A percentile compares a stretch with the other conserved stretches of the same genome.
Evolutionary conservation across 2,888 invertebrate species (phyloP).

Genomic region (Ochropacha duplaris): DNA sequence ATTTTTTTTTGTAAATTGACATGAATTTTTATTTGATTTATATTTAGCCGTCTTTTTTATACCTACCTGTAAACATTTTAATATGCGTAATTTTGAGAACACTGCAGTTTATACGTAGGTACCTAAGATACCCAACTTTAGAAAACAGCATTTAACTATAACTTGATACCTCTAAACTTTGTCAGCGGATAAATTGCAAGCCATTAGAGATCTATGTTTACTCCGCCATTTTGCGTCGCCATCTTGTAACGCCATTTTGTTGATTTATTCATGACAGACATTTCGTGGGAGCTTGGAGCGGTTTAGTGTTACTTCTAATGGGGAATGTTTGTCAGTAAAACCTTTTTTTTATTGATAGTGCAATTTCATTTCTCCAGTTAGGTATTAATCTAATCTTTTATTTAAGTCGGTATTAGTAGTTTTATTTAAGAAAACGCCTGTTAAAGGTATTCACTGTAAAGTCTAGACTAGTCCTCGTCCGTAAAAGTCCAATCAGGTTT

Average conservation of each 20-base stretch:
- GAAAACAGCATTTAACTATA: neutral
- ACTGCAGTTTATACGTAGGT: neutral
- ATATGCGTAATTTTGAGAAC: neutral
- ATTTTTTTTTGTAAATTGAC: too few relatives aligned
- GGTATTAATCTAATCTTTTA: too few relatives aligned
- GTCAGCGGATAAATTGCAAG: conserved; percentile 27
- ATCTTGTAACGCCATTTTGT: conserved; percentile 29
- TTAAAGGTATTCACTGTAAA: too few relatives aligned
- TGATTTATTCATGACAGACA: conserved; percentile 27
- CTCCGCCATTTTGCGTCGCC: conserved; percentile 23
- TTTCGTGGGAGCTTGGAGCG: conserved; percentile 23
- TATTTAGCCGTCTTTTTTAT: too few relatives aligned
- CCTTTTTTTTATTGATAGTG: too few relatives aligned
- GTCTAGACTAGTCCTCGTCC: too few relatives aligned
- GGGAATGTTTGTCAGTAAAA: neutral
- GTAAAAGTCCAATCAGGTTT: too few relatives aligned
- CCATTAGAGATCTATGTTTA: conserved; percentile 20
- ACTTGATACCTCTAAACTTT: conserved; percentile 1
- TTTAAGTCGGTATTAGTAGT: too few relatives aligned
- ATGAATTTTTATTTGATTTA: too few relatives aligned
- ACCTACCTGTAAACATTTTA: neutral
- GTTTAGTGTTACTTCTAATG: conserved; percentile 28
- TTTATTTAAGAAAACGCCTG: too few relatives aligned
- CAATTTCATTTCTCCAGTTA: too few relatives aligned
- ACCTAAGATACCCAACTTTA: neutral